Percentiles rank a stretch among this genome's conserved stretches.
Conservation (phyloP, 2,888 invertebrate species). For the Zaprionus obscuricornis region DNA sequence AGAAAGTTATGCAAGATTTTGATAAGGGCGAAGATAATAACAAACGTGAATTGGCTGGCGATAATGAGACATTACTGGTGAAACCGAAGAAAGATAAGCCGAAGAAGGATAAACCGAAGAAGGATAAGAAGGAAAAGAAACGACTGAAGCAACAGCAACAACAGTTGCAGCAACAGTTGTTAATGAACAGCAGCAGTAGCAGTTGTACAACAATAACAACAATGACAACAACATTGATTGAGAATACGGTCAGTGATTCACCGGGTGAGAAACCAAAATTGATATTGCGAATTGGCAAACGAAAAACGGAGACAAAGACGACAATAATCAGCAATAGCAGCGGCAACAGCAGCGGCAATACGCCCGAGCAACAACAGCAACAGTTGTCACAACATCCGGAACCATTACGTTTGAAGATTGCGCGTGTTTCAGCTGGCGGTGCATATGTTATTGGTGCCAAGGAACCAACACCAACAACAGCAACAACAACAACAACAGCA, state of each 20-base stretch:
- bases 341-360: no score
- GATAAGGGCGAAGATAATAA: slow-evolving; percentile 86
- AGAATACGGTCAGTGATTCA: slow-evolving; percentile 82
- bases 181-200: slow-evolving; percentile 34
- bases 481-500: slow-evolving; percentile 12
- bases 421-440: slow-evolving; percentile 91
- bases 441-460: slow-evolving; percentile 83
- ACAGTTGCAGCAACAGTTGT: slow-evolving; percentile 83
- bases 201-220: slow-evolving; percentile 37
- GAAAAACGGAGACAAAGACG: slow-evolving; percentile 78
- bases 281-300: slow-evolving; percentile 87
- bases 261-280: slow-evolving; percentile 88
- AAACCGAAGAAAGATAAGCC: no score
- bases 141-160: slow-evolving; percentile 82
- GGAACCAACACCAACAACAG: slow-evolving; percentile 46
- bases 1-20: slow-evolving; percentile 93
- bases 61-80: slow-evolving; percentile 36
- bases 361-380: slow-evolving; percentile 18
- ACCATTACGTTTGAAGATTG: slow-evolving; percentile 92
- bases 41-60: slow-evolving; percentile 47
- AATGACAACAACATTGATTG: slow-evolving; percentile 83
- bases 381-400: slow-evolving; percentile 81
- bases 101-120: slow-evolving; percentile 82
- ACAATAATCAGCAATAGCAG: slow-evolving; percentile 2
- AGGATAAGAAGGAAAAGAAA: slow-evolving; percentile 85